These are phyloP conservation scores for Drosophila novamexicana DNA, from an alignment of 1,140 invertebrate genomes.

Conservation along the genomic window DNA sequence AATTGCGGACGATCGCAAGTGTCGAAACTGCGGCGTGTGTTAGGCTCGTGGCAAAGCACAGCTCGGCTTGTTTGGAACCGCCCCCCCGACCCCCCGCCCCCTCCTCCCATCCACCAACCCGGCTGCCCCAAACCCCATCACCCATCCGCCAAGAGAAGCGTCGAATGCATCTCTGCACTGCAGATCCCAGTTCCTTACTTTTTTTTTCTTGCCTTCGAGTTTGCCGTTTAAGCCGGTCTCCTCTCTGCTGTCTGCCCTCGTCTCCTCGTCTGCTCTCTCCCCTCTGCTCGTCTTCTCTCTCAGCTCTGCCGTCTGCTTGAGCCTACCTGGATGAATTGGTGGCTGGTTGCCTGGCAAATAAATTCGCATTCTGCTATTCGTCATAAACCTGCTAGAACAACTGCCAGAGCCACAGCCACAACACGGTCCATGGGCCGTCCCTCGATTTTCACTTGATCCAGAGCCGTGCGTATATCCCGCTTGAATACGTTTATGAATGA, in stretches of 20 bases:
- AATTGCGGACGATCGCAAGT: slow-evolving; percentile 67
- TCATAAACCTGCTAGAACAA: slow-evolving; percentile 67
- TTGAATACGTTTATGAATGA: slow-evolving; percentile 84
- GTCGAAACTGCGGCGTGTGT: slow-evolving; percentile 77
- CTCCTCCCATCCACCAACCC: no score
- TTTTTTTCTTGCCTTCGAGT: slow-evolving; percentile 9
- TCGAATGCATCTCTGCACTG: slow-evolving; percentile 44
- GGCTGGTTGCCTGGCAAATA: slow-evolving; percentile 17
- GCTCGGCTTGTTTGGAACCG: slow-evolving; percentile 13
- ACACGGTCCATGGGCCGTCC: slow-evolving; percentile 14
- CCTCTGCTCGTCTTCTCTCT: no score
- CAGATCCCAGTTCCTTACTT: slow-evolving; percentile 20
- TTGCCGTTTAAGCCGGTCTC: slow-evolving; percentile 25
- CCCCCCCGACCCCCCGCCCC: no score
- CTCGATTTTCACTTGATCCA: slow-evolving; percentile 55
- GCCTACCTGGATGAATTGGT: slow-evolving; percentile 38
- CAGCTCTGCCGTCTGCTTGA: slow-evolving; percentile 14
- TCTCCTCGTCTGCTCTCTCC: no score
- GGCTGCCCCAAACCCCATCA: slow-evolving; percentile 9
- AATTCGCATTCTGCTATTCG: slow-evolving; percentile 71
- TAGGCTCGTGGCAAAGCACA: slow-evolving; percentile 80
- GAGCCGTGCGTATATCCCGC: slow-evolving; percentile 57
- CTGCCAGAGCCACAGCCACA: not conserved
- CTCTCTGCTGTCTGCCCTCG: no score
- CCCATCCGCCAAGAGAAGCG: not conserved